Conservation (phyloP, 2,888 invertebrate species). For the Stomorhina lunata region DNA sequence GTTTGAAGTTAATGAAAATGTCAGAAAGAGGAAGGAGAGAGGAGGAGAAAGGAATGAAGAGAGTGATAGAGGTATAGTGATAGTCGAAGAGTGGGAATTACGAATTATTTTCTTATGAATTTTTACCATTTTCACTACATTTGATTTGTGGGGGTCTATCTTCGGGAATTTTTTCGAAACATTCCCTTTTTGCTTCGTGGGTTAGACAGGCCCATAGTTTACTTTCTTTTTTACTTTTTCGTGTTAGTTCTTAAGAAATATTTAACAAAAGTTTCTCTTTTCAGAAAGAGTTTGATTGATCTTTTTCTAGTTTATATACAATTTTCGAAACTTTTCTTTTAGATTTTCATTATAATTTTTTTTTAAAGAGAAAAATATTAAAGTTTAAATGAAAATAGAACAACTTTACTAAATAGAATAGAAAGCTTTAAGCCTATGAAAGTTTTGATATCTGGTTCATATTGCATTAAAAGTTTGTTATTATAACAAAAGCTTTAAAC, state of each 20-base stretch:
- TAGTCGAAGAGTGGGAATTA: not conserved
- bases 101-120: conserved; percentile 3
- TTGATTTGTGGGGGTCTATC: conserved; percentile 15
- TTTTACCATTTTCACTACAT: conserved; percentile 63
- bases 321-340: conserved; percentile 54
- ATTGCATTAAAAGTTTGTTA: conserved; percentile 39
- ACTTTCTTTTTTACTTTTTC: conserved; percentile 9
- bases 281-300: not conserved
- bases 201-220: conserved; percentile 14
- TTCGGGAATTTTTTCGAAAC: conserved; percentile 19
- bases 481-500: conserved; percentile 63
- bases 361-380: conserved; percentile 29
- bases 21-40: not conserved
- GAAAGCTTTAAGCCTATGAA: conserved; percentile 56
- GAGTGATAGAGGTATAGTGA: not conserved
- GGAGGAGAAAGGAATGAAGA: not conserved
- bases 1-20: conserved; percentile 18
- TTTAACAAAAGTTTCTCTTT: conserved; percentile 51
- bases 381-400: conserved; percentile 53
- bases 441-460: conserved; percentile 56
- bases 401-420: conserved; percentile 51
- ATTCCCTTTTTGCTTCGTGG: conserved; percentile 5
- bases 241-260: conserved; percentile 48
- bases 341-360: conserved; percentile 47
- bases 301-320: conserved; percentile 61